phyloP scores from a whole-genome alignment of 1,140 invertebrate species.

The Pemphigus obesinymphae region DNA sequence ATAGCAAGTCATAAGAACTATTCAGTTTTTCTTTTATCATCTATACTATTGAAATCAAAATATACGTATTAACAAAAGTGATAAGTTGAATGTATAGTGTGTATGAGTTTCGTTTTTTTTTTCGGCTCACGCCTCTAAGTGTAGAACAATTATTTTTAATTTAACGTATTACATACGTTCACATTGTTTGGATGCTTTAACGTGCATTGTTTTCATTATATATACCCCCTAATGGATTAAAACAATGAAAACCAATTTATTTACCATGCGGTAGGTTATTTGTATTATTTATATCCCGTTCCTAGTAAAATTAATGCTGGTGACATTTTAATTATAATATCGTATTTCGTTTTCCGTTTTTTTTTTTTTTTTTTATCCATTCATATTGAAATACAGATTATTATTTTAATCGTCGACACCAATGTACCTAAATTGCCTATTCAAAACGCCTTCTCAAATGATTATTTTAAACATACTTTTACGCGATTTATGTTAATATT shows the following conservation, averaged over 20 bases:
- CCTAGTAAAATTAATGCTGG: neutral
- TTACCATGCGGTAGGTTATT: neutral
- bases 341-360: neutral
- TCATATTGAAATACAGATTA: neutral
- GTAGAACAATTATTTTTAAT: neutral
- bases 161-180: neutral
- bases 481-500: no score
- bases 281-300: neutral
- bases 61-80: neutral
- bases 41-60: neutral
- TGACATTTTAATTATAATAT: neutral
- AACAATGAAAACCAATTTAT: slow-evolving; percentile 18
- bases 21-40: neutral
- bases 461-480: neutral
- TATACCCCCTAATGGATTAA: neutral
- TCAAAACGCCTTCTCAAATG: slow-evolving; percentile 20
- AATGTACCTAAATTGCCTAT: slow-evolving; percentile 28
- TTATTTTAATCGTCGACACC: neutral
- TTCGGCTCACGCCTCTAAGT: neutral
- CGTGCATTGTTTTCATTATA: neutral
- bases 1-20: neutral
- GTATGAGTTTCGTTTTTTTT: neutral
- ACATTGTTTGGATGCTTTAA: neutral
- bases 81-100: neutral
- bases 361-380: no score